Percentiles rank a stretch among this genome's conserved stretches.
phyloP scores from a whole-genome alignment of 2,888 invertebrate species.

The Adelognathus sp. region DNA sequence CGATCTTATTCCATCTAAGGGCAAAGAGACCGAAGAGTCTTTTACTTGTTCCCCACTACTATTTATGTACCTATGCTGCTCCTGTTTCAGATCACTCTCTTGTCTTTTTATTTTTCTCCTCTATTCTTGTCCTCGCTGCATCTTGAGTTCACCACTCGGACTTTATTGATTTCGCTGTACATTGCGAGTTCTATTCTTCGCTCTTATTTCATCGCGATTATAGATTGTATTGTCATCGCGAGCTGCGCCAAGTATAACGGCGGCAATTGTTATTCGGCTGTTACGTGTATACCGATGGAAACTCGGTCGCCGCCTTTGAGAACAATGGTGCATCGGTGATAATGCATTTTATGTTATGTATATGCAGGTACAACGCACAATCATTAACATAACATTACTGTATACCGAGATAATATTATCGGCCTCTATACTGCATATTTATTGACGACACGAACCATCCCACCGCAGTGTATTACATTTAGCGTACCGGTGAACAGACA shows the following conservation, averaged over 20 bases:
- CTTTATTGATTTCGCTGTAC: slow-evolving; percentile 22
- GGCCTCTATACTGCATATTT: slow-evolving; percentile 48
- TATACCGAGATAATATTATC: slow-evolving; percentile 44
- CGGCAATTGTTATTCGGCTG: slow-evolving; percentile 2
- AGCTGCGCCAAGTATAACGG: slow-evolving; percentile 7
- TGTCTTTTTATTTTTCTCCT: neutral
- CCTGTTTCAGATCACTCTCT: slow-evolving; percentile 40
- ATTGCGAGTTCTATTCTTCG: neutral
- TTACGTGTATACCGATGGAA: neutral
- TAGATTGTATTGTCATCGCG: neutral
- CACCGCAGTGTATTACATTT: slow-evolving; percentile 7
- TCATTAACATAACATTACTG: slow-evolving; percentile 56
- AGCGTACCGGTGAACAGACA: neutral
- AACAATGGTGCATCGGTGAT: slow-evolving; percentile 45
- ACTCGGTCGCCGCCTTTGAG: slow-evolving; percentile 2
- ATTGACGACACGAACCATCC: slow-evolving; percentile 29
- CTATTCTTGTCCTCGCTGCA: neutral
- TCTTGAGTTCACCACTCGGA: neutral
- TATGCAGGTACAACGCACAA: slow-evolving; percentile 32
- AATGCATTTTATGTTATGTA: slow-evolving; percentile 54
- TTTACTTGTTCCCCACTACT: slow-evolving; percentile 59
- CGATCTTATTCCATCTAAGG: slow-evolving; percentile 59
- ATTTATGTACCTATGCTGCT: slow-evolving; percentile 58
- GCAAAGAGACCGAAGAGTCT: slow-evolving; percentile 51
- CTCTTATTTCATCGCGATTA: slow-evolving; percentile 15